These are phyloP conservation scores for Chalcis sispes DNA, from an alignment of 2,888 invertebrate genomes.

Conservation along the genomic window DNA sequence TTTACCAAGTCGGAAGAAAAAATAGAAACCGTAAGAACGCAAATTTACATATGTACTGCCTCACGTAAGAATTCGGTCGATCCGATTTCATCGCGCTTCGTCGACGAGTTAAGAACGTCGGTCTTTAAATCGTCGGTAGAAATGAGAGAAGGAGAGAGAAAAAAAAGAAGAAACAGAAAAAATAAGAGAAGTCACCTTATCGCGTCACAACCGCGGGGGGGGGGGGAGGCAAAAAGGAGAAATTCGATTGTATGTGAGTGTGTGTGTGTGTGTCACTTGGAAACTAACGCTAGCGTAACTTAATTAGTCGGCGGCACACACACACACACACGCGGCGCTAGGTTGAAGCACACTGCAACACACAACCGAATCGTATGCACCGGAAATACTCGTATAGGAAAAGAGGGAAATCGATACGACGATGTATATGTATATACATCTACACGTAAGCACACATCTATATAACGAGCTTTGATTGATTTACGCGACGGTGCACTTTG, in stretches of 20 bases:
- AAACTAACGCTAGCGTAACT: conserved; percentile 19
- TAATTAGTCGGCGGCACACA: conserved; percentile 33
- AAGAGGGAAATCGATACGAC: not conserved
- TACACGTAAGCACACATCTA: not conserved
- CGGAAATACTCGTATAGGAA: conserved; percentile 11
- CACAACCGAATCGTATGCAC: too few species aligned
- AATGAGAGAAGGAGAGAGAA: too few species aligned
- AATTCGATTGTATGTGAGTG: conserved; percentile 48
- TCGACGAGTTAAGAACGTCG: not conserved
- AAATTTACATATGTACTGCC: not conserved
- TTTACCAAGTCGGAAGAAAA: not conserved
- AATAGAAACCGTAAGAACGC: conserved; percentile 5
- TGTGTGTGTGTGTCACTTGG: conserved; percentile 28
- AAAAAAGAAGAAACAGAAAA: conserved; percentile 1
- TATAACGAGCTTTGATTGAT: conserved; percentile 3
- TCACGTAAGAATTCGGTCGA: not conserved
- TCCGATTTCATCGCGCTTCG: not conserved
- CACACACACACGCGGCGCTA: not conserved
- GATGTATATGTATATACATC: not conserved
- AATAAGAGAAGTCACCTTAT: too few species aligned
- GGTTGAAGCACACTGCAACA: too few species aligned
- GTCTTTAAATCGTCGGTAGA: too few species aligned
- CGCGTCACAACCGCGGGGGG: not conserved
- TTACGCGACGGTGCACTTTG: not conserved
- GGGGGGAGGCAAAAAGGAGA: too few species aligned